A percentile compares a stretch with the other conserved stretches of the same genome.
Evolutionary conservation across 2,888 invertebrate genomes (phyloP).

Genomic region (Octonoba sinensis): DNA sequence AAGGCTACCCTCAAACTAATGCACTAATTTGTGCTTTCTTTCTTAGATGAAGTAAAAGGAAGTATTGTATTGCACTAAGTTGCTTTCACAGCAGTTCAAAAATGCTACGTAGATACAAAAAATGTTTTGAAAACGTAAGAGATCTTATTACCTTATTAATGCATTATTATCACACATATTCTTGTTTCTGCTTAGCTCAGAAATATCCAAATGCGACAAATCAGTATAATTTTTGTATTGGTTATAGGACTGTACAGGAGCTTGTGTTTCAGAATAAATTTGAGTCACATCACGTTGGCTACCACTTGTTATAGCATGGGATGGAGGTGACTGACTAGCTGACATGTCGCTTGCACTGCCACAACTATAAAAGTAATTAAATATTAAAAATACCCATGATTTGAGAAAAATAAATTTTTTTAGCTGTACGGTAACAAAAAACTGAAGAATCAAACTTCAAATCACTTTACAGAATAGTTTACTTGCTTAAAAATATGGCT

Average conservation of each 20-base stretch:
- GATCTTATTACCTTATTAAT: conserved; percentile 28
- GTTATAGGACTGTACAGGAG: conserved; percentile 63
- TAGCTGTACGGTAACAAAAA: too few species aligned
- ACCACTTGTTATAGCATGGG: conserved; percentile 9
- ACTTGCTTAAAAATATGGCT: too few species aligned
- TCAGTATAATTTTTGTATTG: conserved; percentile 69
- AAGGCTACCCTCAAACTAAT: too few species aligned
- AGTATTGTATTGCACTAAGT: background rate
- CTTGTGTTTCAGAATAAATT: conserved; percentile 9
- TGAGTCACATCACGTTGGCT: conserved; percentile 31
- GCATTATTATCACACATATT: conserved; percentile 14
- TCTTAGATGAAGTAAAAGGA: too few species aligned
- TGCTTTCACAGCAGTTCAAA: background rate
- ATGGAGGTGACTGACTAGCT: conserved; percentile 35
- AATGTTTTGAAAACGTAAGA: background rate
- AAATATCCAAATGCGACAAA: conserved; percentile 66
- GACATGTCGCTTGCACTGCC: conserved; percentile 44
- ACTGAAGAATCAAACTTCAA: too few species aligned
- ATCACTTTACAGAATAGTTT: too few species aligned
- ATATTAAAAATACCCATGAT: too few species aligned
- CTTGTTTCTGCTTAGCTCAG: conserved; percentile 24
- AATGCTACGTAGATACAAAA: background rate
- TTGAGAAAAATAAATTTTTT: too few species aligned
- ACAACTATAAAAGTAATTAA: conserved; percentile 19
- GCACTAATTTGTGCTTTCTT: too few species aligned